A percentile compares a stretch with the other conserved stretches of the same genome.
Evolutionary conservation across 2,888 invertebrate species (phyloP).

Genomic region (Pterostichus niger): DNA sequence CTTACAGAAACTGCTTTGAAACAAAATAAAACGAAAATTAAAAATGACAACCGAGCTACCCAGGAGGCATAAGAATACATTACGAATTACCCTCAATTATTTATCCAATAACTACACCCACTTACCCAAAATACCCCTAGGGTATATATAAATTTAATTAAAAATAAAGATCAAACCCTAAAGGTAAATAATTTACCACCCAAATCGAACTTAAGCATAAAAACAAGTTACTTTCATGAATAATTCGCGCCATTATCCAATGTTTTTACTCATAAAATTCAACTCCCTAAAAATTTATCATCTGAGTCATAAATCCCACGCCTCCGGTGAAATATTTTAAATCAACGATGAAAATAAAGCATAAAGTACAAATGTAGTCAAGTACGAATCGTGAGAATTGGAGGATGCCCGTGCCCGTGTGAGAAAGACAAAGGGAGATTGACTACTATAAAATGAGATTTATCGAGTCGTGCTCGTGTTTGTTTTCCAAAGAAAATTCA

Average conservation of each 20-base stretch:
- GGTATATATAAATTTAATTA: background rate
- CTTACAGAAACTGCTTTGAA: background rate
- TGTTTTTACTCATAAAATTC: background rate
- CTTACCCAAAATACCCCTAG: background rate
- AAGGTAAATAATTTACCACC: background rate
- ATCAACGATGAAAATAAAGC: conserved; percentile 14
- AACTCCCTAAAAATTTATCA: background rate
- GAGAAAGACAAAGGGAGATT: conserved; percentile 27
- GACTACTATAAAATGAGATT: conserved; percentile 5
- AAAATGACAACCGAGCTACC: background rate
- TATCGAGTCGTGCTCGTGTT: background rate
- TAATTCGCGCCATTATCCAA: background rate
- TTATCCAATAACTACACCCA: background rate
- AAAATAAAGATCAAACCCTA: background rate
- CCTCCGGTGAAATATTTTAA: conserved; percentile 3
- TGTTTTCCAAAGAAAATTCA: background rate
- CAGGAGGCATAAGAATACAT: background rate
- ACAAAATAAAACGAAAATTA: conserved; percentile 4
- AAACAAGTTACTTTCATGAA: conserved; percentile 8
- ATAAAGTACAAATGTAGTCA: background rate
- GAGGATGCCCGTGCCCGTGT: background rate
- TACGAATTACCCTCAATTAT: background rate
- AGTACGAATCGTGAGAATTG: background rate
- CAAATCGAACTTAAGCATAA: background rate
- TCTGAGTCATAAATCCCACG: conserved; percentile 1